These are phyloP conservation scores for Heptranchias perlo DNA, from an alignment of 2,113 vertebrate genomes.

Conservation along the genomic window DNA sequence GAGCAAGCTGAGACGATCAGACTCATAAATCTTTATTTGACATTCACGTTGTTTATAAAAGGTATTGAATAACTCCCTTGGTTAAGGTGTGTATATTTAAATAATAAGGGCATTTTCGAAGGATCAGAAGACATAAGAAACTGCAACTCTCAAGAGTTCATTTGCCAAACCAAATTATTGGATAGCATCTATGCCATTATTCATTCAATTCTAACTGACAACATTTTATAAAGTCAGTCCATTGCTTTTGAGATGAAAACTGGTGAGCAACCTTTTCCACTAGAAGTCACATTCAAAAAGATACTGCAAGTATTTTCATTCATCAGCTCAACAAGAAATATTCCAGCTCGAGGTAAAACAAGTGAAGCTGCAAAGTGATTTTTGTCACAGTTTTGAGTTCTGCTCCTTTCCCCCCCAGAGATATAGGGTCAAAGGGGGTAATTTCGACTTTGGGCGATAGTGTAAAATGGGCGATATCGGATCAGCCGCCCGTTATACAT, in stretches of 20 bases:
- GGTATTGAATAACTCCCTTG: conserved; percentile 23
- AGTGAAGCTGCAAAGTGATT: background rate
- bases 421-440: background rate
- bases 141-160: background rate
- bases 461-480: background rate
- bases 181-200: background rate
- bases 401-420: background rate
- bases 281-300: background rate
- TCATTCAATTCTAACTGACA: too few relatives aligned
- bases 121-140: background rate
- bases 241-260: background rate
- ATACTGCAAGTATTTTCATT: background rate
- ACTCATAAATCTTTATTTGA: conserved; percentile 21
- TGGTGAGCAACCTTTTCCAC: background rate
- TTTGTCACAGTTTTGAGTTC: background rate
- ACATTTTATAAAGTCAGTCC: too few relatives aligned
- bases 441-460: background rate
- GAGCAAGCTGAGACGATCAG: background rate
- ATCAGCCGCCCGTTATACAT: background rate
- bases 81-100: background rate
- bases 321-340: background rate
- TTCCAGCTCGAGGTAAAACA: background rate
- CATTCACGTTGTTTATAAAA: background rate
- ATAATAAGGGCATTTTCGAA: background rate
- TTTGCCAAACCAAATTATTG: background rate